A percentile compares a stretch with the other conserved stretches of the same genome.
phyloP scores from a whole-genome alignment of 2,888 invertebrate species.

The Lepidocyrtinus sp. region DNA sequence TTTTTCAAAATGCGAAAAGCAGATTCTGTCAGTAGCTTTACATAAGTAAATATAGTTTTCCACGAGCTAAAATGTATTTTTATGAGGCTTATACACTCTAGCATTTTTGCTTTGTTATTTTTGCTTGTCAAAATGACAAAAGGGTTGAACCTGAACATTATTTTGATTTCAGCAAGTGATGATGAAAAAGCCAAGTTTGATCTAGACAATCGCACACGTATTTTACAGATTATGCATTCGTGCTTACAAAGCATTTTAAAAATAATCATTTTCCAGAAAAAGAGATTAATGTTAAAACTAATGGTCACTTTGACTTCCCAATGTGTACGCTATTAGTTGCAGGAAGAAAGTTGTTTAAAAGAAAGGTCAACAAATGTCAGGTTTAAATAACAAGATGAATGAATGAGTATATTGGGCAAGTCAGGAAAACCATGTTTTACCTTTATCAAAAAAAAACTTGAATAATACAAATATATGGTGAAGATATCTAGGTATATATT shows the following conservation, averaged over 20 bases:
- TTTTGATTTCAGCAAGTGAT: neutral
- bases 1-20: neutral
- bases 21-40: neutral
- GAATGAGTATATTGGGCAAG: neutral
- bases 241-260: neutral
- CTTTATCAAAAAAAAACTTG: neutral
- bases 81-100: too few relatives aligned
- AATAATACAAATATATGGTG: neutral
- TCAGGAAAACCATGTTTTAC: neutral
- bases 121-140: conserved; percentile 34
- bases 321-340: neutral
- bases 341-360: neutral
- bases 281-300: neutral
- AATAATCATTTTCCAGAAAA: neutral
- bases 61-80: too few relatives aligned
- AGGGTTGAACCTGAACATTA: neutral
- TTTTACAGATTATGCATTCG: neutral
- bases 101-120: neutral
- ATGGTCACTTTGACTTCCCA: neutral
- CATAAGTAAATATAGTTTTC: neutral
- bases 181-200: neutral
- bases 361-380: neutral
- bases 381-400: neutral
- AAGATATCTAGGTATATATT: neutral
- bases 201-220: neutral